Conservation (phyloP, 2,113 vertebrate genomes). For the Callionymus lyra region DNA sequence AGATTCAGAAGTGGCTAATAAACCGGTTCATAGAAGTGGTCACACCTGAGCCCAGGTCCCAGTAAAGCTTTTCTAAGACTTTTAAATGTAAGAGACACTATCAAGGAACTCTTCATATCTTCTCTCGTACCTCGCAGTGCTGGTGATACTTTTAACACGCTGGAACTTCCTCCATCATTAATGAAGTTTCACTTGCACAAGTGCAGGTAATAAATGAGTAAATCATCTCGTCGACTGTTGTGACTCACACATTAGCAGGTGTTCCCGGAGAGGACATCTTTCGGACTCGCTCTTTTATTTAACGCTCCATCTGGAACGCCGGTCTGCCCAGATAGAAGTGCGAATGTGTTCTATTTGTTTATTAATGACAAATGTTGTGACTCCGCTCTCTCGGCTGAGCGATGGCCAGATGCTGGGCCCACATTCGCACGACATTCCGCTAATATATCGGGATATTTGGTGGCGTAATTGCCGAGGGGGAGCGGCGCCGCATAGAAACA, state of each 20-base stretch:
- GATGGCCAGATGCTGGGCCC: neutral
- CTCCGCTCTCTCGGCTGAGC: slow-evolving; percentile 7
- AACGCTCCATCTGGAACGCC: slow-evolving; percentile 40
- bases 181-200: too few relatives aligned
- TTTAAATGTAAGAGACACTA: too few relatives aligned
- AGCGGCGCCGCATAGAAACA: slow-evolving; percentile 13
- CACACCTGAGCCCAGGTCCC: too few relatives aligned
- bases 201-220: too few relatives aligned
- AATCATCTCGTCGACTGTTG: too few relatives aligned
- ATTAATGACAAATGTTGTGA: slow-evolving; percentile 25
- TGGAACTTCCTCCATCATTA: too few relatives aligned
- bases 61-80: too few relatives aligned
- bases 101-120: too few relatives aligned
- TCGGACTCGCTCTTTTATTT: slow-evolving; percentile 43
- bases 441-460: neutral
- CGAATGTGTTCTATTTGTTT: slow-evolving; percentile 26
- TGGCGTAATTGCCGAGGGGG: neutral
- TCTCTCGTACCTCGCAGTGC: too few relatives aligned
- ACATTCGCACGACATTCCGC: slow-evolving; percentile 4
- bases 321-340: slow-evolving; percentile 16
- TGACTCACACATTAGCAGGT: slow-evolving; percentile 6
- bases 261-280: slow-evolving; percentile 10
- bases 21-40: too few relatives aligned
- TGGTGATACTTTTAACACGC: too few relatives aligned
- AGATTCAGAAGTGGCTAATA: too few relatives aligned